Evolutionary conservation across 2,113 vertebrate species (phyloP).

Genomic region (Pelusios castaneus): DNA sequence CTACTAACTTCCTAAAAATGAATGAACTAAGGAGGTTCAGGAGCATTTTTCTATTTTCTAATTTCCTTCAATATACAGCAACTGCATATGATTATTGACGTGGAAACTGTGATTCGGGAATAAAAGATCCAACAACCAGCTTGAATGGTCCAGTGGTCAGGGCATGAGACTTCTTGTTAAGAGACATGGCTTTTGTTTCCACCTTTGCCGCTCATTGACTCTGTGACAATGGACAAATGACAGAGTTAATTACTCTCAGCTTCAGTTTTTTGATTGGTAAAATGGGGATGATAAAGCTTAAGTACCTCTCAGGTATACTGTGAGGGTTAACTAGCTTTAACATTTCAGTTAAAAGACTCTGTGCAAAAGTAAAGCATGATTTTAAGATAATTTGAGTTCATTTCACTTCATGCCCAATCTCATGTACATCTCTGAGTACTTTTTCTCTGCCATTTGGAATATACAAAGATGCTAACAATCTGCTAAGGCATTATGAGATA

Average conservation of each 20-base stretch:
- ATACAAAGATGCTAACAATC: not conserved
- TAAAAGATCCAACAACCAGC: not conserved
- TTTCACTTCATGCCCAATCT: not conserved
- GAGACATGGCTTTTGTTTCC: not conserved
- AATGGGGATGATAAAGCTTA: not conserved
- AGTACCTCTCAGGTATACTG: not conserved
- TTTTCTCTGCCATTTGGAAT: not conserved
- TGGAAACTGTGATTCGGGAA: not conserved
- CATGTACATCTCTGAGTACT: not conserved
- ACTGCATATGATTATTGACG: not conserved
- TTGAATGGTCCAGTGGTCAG: not conserved
- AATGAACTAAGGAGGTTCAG: not conserved
- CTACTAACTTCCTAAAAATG: not conserved
- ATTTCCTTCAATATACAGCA: not conserved
- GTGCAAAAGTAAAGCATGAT: not conserved
- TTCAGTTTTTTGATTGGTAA: not conserved
- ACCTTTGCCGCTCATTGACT: not conserved
- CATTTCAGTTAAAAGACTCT: accelerated
- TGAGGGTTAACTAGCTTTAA: not conserved
- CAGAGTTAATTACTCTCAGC: not conserved
- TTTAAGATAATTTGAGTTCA: not conserved
- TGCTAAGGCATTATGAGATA: not conserved
- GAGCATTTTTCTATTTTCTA: not conserved
- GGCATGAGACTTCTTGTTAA: not conserved
- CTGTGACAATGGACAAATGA: not conserved